These are phyloP conservation scores for Psammodynastes pulverulentus DNA, from an alignment of 2,113 vertebrate genomes.

Conservation along the genomic window DNA sequence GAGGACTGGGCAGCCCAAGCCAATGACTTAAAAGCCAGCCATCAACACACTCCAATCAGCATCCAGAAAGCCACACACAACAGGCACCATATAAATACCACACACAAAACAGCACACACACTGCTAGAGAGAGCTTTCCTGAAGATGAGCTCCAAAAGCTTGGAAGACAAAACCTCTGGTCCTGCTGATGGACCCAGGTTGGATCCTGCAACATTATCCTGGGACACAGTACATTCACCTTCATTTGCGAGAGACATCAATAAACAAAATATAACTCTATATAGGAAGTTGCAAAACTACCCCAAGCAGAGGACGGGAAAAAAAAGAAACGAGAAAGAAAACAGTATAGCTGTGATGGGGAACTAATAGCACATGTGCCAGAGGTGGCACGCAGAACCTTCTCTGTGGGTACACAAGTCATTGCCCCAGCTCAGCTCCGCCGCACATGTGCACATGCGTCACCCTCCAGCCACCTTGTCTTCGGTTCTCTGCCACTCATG, in stretches of 20 bases:
- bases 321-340: not conserved
- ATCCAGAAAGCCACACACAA: not conserved
- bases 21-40: not conserved
- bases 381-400: no score
- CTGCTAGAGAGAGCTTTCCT: not conserved
- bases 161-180: not conserved
- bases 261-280: not conserved
- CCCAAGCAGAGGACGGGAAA: not conserved
- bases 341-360: no score
- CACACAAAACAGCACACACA: not conserved
- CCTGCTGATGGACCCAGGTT: not conserved
- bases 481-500: no score
- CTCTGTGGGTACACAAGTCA: no score
- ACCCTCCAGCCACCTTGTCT: no score
- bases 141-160: not conserved
- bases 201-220: not conserved
- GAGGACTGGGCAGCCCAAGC: not conserved
- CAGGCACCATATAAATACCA: not conserved
- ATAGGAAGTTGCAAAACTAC: not conserved
- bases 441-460: no score
- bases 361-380: no score
- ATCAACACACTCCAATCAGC: not conserved
- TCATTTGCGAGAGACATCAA: not conserved
- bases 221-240: not conserved
- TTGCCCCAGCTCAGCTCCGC: no score